A percentile compares a stretch with the other conserved stretches of the same genome.
Conservation (phyloP, 1,140 invertebrate genomes). For the Geopemphigus sp. region DNA sequence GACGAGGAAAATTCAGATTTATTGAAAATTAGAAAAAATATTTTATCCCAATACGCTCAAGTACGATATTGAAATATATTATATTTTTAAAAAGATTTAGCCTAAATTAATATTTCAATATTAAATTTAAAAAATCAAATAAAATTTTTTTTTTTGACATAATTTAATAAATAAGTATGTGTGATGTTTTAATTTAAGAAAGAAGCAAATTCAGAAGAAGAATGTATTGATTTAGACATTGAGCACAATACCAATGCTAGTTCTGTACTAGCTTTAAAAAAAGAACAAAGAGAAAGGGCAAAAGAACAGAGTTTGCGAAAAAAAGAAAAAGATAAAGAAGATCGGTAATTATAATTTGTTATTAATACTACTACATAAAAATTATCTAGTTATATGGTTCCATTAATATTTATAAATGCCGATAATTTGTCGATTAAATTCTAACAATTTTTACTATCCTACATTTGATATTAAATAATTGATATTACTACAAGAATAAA, state of each 20-base stretch:
- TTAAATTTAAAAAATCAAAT: too few relatives aligned
- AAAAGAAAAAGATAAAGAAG: slow-evolving; percentile 85
- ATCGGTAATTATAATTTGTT: slow-evolving; percentile 61
- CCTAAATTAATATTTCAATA: background rate
- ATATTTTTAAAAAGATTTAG: background rate
- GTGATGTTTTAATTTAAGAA: slow-evolving; percentile 18
- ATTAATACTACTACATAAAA: too few relatives aligned
- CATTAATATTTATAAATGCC: too few relatives aligned
- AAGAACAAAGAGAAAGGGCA: slow-evolving; percentile 73
- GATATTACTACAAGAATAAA: too few relatives aligned
- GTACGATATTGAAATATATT: slow-evolving; percentile 57
- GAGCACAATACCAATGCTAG: slow-evolving; percentile 76
- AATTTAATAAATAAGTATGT: background rate
- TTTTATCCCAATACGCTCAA: slow-evolving; percentile 80
- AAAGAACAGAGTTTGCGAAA: slow-evolving; percentile 76
- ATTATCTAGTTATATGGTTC: too few relatives aligned
- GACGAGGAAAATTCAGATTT: slow-evolving; percentile 68
- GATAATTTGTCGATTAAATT: too few relatives aligned
- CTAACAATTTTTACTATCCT: too few relatives aligned
- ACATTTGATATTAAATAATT: too few relatives aligned
- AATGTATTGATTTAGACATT: slow-evolving; percentile 59
- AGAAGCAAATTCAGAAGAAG: slow-evolving; percentile 54
- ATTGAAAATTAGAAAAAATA: slow-evolving; percentile 73
- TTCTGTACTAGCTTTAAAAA: slow-evolving; percentile 70
- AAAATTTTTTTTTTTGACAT: too few relatives aligned